Evolutionary conservation across 2,113 vertebrate species (phyloP).

Genomic region (Tetrax tetrax): DNA sequence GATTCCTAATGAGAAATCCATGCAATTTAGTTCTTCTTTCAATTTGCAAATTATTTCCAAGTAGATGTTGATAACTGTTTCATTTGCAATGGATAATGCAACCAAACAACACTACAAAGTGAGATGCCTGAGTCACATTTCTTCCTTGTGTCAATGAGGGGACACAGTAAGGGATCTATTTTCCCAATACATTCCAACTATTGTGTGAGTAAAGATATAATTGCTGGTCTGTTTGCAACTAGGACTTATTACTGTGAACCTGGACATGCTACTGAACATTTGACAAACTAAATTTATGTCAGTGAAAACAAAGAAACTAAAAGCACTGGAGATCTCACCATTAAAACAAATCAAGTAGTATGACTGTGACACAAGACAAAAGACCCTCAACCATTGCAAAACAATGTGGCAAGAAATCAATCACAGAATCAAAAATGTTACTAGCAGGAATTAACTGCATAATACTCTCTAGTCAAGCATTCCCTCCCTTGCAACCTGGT

Average conservation of each 20-base stretch:
- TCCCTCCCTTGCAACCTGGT: background rate
- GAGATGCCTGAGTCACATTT: background rate
- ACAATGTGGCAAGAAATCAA: background rate
- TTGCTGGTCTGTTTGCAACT: background rate
- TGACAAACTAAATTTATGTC: background rate
- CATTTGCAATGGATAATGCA: background rate
- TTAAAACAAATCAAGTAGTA: background rate
- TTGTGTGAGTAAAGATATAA: background rate
- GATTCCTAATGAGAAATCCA: background rate
- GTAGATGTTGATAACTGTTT: background rate
- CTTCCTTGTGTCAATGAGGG: background rate
- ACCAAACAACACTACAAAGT: background rate
- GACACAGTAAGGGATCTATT: background rate
- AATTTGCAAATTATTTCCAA: background rate
- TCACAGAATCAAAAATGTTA: background rate
- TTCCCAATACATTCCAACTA: background rate
- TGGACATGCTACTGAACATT: background rate
- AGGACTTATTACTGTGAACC: background rate
- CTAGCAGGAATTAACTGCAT: background rate
- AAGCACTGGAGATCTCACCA: background rate
- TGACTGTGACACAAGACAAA: background rate
- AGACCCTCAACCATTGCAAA: background rate
- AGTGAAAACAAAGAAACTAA: background rate
- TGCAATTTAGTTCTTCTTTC: background rate
- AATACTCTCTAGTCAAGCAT: background rate